phyloP scores from a whole-genome alignment of 2,797 vertebrate species.

The Platyrinchus mystaceus region DNA sequence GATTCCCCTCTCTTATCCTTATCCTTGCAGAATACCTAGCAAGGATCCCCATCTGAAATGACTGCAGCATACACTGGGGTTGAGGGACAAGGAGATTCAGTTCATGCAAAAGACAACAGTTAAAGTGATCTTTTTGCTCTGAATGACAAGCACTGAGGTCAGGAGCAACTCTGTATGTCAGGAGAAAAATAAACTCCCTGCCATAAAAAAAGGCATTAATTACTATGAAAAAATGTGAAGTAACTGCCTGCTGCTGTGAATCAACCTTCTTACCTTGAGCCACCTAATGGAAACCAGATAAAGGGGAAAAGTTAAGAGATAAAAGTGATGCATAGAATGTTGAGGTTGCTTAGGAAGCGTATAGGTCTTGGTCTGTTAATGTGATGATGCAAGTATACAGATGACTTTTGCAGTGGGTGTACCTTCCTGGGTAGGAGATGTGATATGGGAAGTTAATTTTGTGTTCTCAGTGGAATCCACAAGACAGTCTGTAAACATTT shows the following conservation, averaged over 20 bases:
- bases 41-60: neutral
- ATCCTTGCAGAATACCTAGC: neutral
- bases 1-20: neutral
- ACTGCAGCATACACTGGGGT: neutral
- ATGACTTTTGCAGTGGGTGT: neutral
- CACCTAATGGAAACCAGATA: neutral
- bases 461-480: neutral
- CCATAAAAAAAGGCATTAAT: neutral
- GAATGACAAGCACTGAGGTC: neutral
- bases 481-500: neutral
- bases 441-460: neutral
- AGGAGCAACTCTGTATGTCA: accelerated
- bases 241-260: neutral
- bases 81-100: neutral
- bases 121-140: neutral
- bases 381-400: neutral
- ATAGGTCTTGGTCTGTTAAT: neutral
- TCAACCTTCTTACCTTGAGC: neutral
- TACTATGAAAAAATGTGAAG: neutral
- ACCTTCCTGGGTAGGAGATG: neutral
- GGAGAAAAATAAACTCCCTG: neutral
- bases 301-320: neutral
- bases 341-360: neutral
- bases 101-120: neutral
- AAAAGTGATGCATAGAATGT: neutral